Percentiles rank a stretch among this genome's conserved stretches.
Evolutionary conservation across 2,113 vertebrate species (phyloP).

Genomic region (Columba janthina): DNA sequence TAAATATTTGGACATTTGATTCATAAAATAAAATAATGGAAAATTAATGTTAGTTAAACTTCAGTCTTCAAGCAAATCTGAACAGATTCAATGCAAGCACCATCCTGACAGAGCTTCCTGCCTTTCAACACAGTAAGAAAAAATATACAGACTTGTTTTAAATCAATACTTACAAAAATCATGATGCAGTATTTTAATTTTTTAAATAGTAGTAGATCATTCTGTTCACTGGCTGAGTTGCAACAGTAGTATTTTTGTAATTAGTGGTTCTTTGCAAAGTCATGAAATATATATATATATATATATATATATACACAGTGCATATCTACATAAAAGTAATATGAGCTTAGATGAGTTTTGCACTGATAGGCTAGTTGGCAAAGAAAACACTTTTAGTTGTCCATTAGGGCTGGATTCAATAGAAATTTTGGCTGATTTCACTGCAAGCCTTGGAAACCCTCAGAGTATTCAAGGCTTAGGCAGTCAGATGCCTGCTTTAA

Average conservation of each 20-base stretch:
- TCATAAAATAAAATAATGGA: neutral
- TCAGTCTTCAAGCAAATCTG: neutral
- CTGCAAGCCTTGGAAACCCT: conserved; percentile 45
- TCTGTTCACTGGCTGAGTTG: neutral
- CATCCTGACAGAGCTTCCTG: neutral
- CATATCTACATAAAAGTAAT: neutral
- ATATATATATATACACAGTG: neutral
- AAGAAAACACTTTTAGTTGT: conserved; percentile 11
- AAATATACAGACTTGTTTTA: neutral
- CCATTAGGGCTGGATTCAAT: conserved; percentile 56
- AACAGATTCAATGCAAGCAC: neutral
- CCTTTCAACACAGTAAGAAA: neutral
- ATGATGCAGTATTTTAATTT: neutral
- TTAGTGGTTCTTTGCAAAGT: neutral
- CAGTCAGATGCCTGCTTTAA: conserved; percentile 62
- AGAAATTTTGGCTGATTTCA: conserved; percentile 51
- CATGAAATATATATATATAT: neutral
- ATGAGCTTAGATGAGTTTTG: conserved; percentile 8
- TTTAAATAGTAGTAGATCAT: neutral
- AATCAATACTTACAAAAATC: neutral
- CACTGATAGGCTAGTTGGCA: conserved; percentile 36
- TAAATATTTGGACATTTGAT: neutral
- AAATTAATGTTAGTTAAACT: neutral
- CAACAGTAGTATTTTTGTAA: neutral
- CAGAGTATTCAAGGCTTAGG: conserved; percentile 19